Base-by-base conservation (phyloP, 2,888 invertebrate genomes). In the Polydrusus cervinus region DNA sequence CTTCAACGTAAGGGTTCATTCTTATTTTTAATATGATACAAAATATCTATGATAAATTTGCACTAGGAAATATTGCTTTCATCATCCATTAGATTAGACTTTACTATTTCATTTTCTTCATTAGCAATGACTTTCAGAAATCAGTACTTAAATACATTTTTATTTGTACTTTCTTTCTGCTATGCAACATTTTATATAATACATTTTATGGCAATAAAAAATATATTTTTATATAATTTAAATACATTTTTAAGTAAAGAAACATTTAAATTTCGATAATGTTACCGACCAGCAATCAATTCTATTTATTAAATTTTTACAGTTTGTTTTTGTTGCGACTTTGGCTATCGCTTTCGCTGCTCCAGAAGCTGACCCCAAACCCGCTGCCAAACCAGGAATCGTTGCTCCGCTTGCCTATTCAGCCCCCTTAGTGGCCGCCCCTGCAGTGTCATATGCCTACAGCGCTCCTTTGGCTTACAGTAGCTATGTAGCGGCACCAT, bases 281-380 rank as follows among this genome's bases (percentile, higher is more conserved):
- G 9, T 8, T 34, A 57, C 3, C 7, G 3, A 30, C 7, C 30
- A 5, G 30, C 30, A 34, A 34, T 34, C 7, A 34, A 34, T 25
- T 1, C 5, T n/a, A n/a, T n/a, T n/a, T n/a, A n/a, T 25, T 25
- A 25, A 3, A 14, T 60, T 18, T 38, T 74, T 40, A 25, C 67
- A 75, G 75, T 18, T 66, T 55, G 53, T 75, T 14, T 75, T 75
- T 40, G 66, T 43, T 38, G 67, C 67, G 53, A 30, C 61, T 14
- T 65, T 71, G 75, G 67, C 75, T 66, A 30, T 75, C 16, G 65
- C 71, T 16, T 57, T 60, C 14, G 75, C 75, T 40, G 66, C 62
- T 11, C 74, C 74, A 30, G 74, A 75, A 49, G 74, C 74, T 16
- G 30, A 74, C 2, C 61, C 69, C 13, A 57, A 71, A 61, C 51